phyloP scores from a whole-genome alignment of 2,888 invertebrate species.

The Xanthia icteritia region DNA sequence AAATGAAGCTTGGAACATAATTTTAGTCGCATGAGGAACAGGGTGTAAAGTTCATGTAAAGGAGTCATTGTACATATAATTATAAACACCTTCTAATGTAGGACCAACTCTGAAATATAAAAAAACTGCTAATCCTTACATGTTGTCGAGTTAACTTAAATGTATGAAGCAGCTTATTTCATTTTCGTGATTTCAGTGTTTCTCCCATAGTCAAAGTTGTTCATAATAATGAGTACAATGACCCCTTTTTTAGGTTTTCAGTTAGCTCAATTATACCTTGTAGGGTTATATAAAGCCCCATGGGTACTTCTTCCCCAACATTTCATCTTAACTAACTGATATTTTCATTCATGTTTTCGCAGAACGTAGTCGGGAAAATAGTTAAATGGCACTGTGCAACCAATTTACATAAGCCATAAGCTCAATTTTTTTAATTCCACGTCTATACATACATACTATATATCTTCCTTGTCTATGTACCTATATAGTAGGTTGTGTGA shows the following conservation, averaged over 20 bases:
- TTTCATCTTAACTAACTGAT: not conserved
- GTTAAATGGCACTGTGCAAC: not conserved
- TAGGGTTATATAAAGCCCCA: not conserved
- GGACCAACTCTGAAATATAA: not conserved
- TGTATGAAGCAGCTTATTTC: not conserved
- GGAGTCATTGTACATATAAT: not conserved
- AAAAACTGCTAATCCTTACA: not conserved
- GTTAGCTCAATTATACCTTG: not conserved
- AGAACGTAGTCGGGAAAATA: not conserved
- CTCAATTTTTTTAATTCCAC: not conserved
- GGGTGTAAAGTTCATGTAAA: not conserved
- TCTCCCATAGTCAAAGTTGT: not conserved
- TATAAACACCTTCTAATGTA: not conserved
- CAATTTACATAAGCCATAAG: not conserved
- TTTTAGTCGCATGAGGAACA: not conserved
- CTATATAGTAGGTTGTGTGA: too few relatives aligned
- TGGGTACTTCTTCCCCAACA: not conserved
- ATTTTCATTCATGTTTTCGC: constrained; percentile 8
- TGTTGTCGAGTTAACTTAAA: not conserved
- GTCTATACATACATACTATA: not conserved
- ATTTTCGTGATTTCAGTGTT: not conserved
- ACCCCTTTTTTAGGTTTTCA: not conserved
- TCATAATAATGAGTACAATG: not conserved
- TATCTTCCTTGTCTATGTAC: not conserved
- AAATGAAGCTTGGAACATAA: not conserved